Percentiles rank a stretch among this genome's conserved stretches.
phyloP scores from a whole-genome alignment of 2,888 invertebrate genomes.

The Mimas tiliae region DNA sequence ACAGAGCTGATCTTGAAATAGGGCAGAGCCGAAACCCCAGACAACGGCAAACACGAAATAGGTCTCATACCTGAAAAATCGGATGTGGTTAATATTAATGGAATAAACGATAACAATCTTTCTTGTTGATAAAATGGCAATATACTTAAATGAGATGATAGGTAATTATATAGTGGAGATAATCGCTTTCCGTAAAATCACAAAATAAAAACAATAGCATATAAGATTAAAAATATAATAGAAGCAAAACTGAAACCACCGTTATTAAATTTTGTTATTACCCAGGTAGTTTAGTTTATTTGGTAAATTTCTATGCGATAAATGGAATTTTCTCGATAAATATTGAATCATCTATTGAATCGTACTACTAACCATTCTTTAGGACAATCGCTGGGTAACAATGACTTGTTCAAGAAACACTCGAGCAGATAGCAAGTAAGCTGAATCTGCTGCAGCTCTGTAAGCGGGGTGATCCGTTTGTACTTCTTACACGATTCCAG shows the following conservation, averaged over 20 bases:
- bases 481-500: slow-evolving; percentile 91
- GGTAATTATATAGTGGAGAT: neutral
- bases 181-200: neutral
- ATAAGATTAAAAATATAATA: no score
- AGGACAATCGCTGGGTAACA: slow-evolving; percentile 94
- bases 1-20: slow-evolving; percentile 95
- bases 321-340: no score
- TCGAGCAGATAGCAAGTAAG: slow-evolving; percentile 95
- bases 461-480: slow-evolving; percentile 95
- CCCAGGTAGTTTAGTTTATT: no score
- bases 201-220: no score
- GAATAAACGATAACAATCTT: neutral
- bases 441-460: slow-evolving; percentile 94
- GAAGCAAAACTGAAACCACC: no score
- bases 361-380: slow-evolving; percentile 89
- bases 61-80: slow-evolving; percentile 88
- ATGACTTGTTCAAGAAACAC: slow-evolving; percentile 91
- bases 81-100: neutral
- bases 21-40: slow-evolving; percentile 97
- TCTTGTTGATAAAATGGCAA: no score
- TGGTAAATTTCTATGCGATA: no score
- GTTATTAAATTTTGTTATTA: no score
- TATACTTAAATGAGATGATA: neutral
- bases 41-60: slow-evolving; percentile 96
- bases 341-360: neutral